Conservation (phyloP, 2,797 vertebrate genomes). For the Capromys pilorides region DNA sequence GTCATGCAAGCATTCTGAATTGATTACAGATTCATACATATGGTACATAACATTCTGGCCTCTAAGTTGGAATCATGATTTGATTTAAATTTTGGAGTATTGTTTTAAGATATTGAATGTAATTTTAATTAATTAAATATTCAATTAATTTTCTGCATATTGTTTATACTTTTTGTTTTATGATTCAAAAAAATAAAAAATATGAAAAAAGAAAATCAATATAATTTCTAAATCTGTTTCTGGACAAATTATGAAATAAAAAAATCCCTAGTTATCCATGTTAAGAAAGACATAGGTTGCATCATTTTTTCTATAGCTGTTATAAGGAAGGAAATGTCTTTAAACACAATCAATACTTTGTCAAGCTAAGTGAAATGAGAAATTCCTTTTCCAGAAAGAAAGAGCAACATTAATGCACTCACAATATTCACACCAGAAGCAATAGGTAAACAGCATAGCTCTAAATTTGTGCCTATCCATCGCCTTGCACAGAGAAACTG, state of each 20-base stretch:
- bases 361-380: not conserved
- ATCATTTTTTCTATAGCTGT: not conserved
- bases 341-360: not conserved
- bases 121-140: too few relatives aligned
- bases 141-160: too few relatives aligned
- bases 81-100: too few relatives aligned
- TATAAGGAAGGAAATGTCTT: not conserved
- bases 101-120: too few relatives aligned
- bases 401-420: not conserved
- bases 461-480: too few relatives aligned
- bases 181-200: too few relatives aligned
- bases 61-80: too few relatives aligned
- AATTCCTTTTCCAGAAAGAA: not conserved
- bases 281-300: not conserved
- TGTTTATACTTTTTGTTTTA: too few relatives aligned
- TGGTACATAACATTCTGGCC: too few relatives aligned
- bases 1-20: too few relatives aligned
- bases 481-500: too few relatives aligned
- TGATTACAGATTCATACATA: too few relatives aligned
- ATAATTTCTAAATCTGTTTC: not conserved
- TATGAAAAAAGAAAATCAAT: not conserved
- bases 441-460: not conserved
- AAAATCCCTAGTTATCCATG: not conserved
- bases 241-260: not conserved
- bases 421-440: not conserved